Base-by-base conservation (phyloP, 2,113 vertebrate genomes). In the Cyanocitta stelleri region DNA sequence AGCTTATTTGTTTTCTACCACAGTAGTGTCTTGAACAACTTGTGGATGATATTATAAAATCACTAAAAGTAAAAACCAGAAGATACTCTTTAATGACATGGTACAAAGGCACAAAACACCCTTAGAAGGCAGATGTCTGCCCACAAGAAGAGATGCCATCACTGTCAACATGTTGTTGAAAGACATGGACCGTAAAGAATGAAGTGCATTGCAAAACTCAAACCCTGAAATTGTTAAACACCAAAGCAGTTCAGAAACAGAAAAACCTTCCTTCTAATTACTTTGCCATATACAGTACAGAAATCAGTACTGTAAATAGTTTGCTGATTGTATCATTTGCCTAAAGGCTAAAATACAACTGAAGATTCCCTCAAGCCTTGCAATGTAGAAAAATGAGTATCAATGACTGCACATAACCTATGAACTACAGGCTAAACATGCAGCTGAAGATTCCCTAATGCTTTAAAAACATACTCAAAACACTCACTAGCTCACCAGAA, bases 91-190 rank as follows among this genome's bases (percentile, higher is more conserved):
- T 5, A 73, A 19, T 16, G 44, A 30, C 6, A 6, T 13, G 27
- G 46, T 30, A 44, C 24, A 37, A 80, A 82, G 56, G 85, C 62
- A 86, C 37, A 83, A 58, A 62, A 61, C 7, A 13, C 11, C 32
- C 56, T 73, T 5, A 7, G 48, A 35, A 62, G 58, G 68, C 26
- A 41, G n/a, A 23, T 1, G 2, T 26, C 46, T 69, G 33, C 41
- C 56, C 49, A 32, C 10, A 23, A n/a, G 52, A 87, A 61, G 51
- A 76, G 79, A 43, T 16, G 37, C 26, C 52, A 41, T 19, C 58
- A 18, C 41, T 21, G 6, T 5, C 27, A 81, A 63, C 1, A 2
- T 0, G 0, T 1, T n/a, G 17, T 39, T 54, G 39, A 73, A 92
- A 73, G 39, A 55, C 13, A 7, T 0, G 4, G 24, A 39, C 30